Percentiles rank a stretch among this genome's conserved stretches.
phyloP scores from a whole-genome alignment of 2,113 vertebrate genomes.

The Piaya cayana region DNA sequence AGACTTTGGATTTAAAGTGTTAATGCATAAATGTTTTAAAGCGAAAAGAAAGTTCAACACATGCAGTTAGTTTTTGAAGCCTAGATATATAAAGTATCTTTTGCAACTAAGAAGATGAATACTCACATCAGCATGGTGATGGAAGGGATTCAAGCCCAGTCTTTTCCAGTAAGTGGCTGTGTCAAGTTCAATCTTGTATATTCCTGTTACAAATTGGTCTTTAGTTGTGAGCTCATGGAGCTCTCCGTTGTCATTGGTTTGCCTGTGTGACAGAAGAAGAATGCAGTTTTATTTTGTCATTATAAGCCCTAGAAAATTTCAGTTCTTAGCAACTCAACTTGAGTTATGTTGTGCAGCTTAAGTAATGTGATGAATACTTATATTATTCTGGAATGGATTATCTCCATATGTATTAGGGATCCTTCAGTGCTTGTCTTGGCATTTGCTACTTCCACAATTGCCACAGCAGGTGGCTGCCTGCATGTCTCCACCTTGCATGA shows the following conservation, averaged over 20 bases:
- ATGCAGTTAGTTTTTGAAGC: background rate
- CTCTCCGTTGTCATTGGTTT: constrained; percentile 68
- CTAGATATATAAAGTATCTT: background rate
- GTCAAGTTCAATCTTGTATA: constrained; percentile 79
- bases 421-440: background rate
- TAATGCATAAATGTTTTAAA: background rate
- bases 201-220: constrained; percentile 72
- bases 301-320: background rate
- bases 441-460: background rate
- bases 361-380: background rate
- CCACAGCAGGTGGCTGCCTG: constrained; percentile 9
- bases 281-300: background rate
- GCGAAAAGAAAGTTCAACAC: background rate
- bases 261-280: constrained; percentile 56
- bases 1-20: background rate
- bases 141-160: constrained; percentile 73
- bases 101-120: background rate
- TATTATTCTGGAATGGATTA: constrained; percentile 4
- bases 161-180: constrained; percentile 80
- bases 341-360: background rate
- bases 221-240: constrained; percentile 74
- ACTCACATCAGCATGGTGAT: constrained; percentile 80
- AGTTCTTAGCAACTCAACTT: background rate
- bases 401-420: background rate
- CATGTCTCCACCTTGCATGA: background rate